Evolutionary conservation across 2,888 invertebrate genomes (phyloP).

Genomic region (Ariolimax columbianus): DNA sequence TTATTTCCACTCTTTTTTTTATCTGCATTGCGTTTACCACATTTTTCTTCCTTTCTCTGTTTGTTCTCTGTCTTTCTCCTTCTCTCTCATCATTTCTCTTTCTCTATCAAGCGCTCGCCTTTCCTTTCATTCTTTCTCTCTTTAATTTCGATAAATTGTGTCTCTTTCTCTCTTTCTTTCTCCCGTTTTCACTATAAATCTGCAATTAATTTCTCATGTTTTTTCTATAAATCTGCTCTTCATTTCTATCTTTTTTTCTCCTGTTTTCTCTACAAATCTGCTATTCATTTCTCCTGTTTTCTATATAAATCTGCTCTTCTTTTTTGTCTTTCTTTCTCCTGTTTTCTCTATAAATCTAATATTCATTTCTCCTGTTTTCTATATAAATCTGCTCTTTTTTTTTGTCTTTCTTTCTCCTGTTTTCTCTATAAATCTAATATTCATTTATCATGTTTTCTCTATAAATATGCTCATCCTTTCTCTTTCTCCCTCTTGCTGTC

Average conservation of each 20-base stretch:
- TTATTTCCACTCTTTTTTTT: neutral
- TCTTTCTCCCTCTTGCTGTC: neutral
- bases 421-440: neutral
- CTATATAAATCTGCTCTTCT: no score
- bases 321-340: no score
- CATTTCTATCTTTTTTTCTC: neutral
- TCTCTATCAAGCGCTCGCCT: neutral
- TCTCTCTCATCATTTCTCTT: neutral
- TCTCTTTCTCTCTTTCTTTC: neutral
- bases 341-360: neutral
- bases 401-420: constrained; percentile 9
- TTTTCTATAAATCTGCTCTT: neutral
- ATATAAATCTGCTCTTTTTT: no score
- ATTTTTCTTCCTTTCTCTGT: neutral
- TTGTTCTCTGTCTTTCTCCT: neutral
- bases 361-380: neutral
- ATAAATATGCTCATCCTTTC: constrained; percentile 9
- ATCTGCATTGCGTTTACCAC: no score
- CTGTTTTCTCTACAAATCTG: neutral
- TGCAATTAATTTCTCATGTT: neutral
- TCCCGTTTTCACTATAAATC: neutral
- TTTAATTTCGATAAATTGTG: neutral
- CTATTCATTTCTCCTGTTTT: neutral
- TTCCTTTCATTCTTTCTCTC: neutral
- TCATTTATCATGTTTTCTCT: no score